Percentiles rank a stretch among this genome's conserved stretches.
Conservation (phyloP, 2,888 invertebrate genomes). For the Epistrophe eligans region DNA sequence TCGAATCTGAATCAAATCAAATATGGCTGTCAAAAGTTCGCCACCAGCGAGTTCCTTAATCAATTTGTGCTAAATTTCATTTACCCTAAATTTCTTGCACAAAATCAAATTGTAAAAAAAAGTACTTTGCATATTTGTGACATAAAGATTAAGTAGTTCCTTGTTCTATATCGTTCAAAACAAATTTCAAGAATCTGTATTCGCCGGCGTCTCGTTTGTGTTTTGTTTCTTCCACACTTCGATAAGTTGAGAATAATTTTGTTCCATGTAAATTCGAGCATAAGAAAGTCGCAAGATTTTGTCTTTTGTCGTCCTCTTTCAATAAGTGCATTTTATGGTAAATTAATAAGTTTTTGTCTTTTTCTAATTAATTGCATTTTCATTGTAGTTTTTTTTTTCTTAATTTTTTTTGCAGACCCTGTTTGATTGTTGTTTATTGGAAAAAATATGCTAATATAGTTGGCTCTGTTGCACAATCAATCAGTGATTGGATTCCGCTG, state of each 20-base stretch:
- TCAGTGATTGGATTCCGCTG: slow-evolving; percentile 46
- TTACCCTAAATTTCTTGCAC: slow-evolving; percentile 21
- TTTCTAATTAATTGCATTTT: slow-evolving; percentile 57
- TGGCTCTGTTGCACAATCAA: slow-evolving; percentile 70
- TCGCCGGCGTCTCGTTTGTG: slow-evolving; percentile 66
- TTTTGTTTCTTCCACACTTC: slow-evolving; percentile 65
- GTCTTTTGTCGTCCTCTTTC: slow-evolving; percentile 26
- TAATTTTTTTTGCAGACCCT: slow-evolving; percentile 57
- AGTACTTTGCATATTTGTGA: not conserved
- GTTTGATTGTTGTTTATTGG: slow-evolving; percentile 48
- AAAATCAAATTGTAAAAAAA: slow-evolving; percentile 8
- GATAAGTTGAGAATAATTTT: slow-evolving; percentile 25
- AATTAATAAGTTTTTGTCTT: slow-evolving; percentile 50
- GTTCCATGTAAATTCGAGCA: slow-evolving; percentile 41
- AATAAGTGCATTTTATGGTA: slow-evolving; percentile 33
- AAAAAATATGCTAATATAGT: slow-evolving; percentile 64
- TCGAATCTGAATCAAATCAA: no score
- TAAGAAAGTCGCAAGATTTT: slow-evolving; percentile 15
- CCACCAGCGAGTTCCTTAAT: slow-evolving; percentile 43
- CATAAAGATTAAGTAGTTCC: not conserved
- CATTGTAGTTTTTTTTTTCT: slow-evolving; percentile 40
- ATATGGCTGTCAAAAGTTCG: slow-evolving; percentile 75
- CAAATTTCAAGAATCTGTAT: slow-evolving; percentile 41
- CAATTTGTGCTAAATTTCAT: slow-evolving; percentile 48
- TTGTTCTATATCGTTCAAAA: not conserved